Evolutionary conservation across 2,888 invertebrate genomes (phyloP).

Genomic region (Adelognathus sp.): DNA sequence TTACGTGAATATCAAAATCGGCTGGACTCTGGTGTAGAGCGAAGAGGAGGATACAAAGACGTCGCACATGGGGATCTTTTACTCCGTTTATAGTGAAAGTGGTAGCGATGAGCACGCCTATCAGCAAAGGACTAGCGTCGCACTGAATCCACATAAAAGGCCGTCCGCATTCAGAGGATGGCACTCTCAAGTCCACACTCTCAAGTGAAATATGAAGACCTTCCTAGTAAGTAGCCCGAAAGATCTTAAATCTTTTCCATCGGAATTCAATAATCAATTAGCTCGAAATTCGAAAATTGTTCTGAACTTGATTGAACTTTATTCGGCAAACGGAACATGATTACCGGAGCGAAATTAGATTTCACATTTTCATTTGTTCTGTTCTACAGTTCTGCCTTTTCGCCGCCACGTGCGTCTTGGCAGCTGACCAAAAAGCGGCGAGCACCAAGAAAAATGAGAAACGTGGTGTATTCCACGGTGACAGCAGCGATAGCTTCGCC

Average conservation of each 20-base stretch:
- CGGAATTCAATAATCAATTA: neutral
- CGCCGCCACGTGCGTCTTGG: conserved; percentile 61
- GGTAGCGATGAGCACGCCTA: conserved; percentile 54
- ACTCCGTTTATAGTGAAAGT: too few relatives aligned
- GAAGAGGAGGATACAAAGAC: conserved; percentile 57
- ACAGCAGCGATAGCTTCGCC: neutral
- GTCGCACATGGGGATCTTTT: conserved; percentile 64
- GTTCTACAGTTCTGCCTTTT: conserved; percentile 64
- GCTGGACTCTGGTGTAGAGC: conserved; percentile 62
- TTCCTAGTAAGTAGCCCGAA: conserved; percentile 73
- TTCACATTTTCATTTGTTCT: neutral
- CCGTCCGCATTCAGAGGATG: conserved; percentile 61
- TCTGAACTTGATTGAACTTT: neutral
- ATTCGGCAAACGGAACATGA: neutral
- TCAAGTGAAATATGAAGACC: conserved; percentile 68
- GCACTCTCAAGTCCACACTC: conserved; percentile 64
- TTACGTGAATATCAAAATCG: conserved; percentile 69
- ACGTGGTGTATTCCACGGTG: conserved; percentile 62
- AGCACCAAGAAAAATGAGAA: conserved; percentile 64
- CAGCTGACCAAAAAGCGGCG: conserved; percentile 39
- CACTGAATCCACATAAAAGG: conserved; percentile 70
- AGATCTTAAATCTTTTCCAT: neutral
- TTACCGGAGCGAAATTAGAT: neutral
- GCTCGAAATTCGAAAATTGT: neutral
- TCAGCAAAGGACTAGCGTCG: conserved; percentile 45